Base-by-base conservation (phyloP, 2,888 invertebrate genomes). In the Tetropium fuscum region DNA sequence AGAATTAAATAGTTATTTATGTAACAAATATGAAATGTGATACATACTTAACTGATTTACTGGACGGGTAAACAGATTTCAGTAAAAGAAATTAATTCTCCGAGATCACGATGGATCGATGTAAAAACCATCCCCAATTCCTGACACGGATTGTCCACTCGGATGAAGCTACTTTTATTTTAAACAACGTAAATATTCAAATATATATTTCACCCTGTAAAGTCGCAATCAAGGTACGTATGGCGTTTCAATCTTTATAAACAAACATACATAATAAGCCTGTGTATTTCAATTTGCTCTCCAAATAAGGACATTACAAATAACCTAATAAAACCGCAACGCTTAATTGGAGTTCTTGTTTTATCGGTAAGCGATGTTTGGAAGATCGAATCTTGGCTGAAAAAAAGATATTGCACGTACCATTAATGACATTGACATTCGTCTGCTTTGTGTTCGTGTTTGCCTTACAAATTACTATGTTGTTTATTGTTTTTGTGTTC, bases 271-370 rank as follows among this genome's bases (percentile, higher is more conserved):
- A 13, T 15, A 22, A 43, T 25, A 43, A 22, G 13, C 22, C 18
- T 34, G 11, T 13, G 15, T 25, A 43, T 43, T 43, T 25, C 25
- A 22, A 25, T 43, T 43, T 43, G 43, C 8, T 25, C 7, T 13
- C 25, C 25, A 8, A 43, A 22, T 43, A 43, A 13, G 22, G 43
- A 11, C 43, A 11, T 15, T 13, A 43, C 25, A 22, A 43, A 43
- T 43, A 22, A 43, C 7, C 25, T 13, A 43, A 18, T 19, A 22
- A 41, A 41, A 41, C 41, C 41, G 7, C 43, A 25, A 25, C 22
- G 22, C 22, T 43, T 25, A 43, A 43, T 25, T n/a, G 16, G 20
- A 5, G 43, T 18, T 34, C 34, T 41, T 41, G 13, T 22, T 43
- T 15, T 15, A 6, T 41, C 10, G 41, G 22, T 18, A 22, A 15